These are phyloP conservation scores for Lanius ludovicianus DNA, from an alignment of 2,113 vertebrate species.

Conservation along the genomic window DNA sequence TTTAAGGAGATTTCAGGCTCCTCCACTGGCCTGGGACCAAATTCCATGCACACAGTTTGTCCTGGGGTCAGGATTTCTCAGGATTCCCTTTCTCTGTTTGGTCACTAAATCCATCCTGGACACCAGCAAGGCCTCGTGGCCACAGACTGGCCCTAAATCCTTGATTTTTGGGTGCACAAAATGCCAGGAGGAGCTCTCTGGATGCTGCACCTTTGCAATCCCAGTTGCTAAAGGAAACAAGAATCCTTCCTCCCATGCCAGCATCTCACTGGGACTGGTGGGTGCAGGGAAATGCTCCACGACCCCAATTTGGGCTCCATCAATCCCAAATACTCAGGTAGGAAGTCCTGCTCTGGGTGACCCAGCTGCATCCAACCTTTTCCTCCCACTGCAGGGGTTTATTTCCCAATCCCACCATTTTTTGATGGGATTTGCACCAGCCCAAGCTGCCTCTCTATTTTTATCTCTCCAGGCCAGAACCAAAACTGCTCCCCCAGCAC, in stretches of 20 bases:
- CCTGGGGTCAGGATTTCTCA: neutral
- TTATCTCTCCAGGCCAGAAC: neutral
- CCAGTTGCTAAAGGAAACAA: neutral
- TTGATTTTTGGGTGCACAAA: neutral
- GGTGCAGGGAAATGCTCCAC: neutral
- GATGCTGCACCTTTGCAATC: no score
- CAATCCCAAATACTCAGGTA: neutral
- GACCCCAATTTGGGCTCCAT: no score
- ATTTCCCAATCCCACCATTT: neutral
- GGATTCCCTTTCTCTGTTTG: neutral
- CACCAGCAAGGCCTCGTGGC: accelerated
- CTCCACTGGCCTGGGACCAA: neutral
- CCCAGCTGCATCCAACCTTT: neutral
- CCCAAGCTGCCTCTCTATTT: neutral
- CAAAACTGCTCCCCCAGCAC: neutral
- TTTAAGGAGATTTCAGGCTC: neutral
- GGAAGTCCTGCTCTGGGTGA: neutral
- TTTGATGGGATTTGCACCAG: neutral
- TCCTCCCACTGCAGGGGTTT: neutral
- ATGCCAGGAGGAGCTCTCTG: neutral
- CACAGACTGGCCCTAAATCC: neutral
- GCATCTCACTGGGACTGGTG: neutral
- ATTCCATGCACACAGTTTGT: accelerated
- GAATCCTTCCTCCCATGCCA: neutral
- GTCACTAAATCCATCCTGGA: neutral